Conservation (phyloP, 1,140 invertebrate species). For the Tribolium castaneum region DNA sequence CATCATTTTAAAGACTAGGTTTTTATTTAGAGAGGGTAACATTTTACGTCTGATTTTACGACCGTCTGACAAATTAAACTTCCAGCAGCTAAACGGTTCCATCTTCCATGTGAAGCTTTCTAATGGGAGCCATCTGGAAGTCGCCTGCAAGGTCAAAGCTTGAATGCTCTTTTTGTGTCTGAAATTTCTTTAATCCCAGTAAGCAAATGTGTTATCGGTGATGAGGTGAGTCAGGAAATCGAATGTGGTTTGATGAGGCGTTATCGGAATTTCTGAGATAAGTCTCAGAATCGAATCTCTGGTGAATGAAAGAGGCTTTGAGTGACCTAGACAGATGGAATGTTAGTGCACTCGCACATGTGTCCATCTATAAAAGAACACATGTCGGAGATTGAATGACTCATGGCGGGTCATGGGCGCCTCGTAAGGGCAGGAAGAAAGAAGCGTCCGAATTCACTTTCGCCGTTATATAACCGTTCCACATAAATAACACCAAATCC, state of each 20-base stretch:
- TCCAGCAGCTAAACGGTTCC: slow-evolving; percentile 26
- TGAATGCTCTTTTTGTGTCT: slow-evolving; percentile 12
- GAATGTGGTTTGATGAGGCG: background rate
- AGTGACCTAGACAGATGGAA: slow-evolving; percentile 19
- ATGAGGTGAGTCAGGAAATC: slow-evolving; percentile 17
- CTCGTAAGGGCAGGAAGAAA: slow-evolving; percentile 3
- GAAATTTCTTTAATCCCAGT: background rate
- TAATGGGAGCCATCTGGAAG: slow-evolving; percentile 24
- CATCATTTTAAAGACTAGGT: slow-evolving; percentile 18
- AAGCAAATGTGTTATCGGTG: slow-evolving; percentile 17
- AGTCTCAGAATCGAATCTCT: slow-evolving; percentile 3
- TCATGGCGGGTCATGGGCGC: slow-evolving; percentile 13
- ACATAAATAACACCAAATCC: slow-evolving; percentile 21
- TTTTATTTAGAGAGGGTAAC: slow-evolving; percentile 29
- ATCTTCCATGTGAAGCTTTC: background rate
- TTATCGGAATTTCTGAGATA: slow-evolving; percentile 1
- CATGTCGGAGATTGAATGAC: slow-evolving; percentile 15
- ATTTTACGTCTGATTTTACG: slow-evolving; percentile 29
- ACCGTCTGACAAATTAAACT: slow-evolving; percentile 34
- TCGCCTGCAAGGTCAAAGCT: background rate
- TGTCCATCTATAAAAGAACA: slow-evolving; percentile 10
- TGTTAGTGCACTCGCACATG: slow-evolving; percentile 15
- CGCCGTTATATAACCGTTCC: slow-evolving; percentile 10
- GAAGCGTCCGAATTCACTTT: slow-evolving; percentile 16
- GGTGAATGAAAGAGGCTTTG: slow-evolving; percentile 3